These are phyloP conservation scores for Trichomalopsis sarcophagae DNA, from an alignment of 1,140 invertebrate species.

Conservation along the genomic window DNA sequence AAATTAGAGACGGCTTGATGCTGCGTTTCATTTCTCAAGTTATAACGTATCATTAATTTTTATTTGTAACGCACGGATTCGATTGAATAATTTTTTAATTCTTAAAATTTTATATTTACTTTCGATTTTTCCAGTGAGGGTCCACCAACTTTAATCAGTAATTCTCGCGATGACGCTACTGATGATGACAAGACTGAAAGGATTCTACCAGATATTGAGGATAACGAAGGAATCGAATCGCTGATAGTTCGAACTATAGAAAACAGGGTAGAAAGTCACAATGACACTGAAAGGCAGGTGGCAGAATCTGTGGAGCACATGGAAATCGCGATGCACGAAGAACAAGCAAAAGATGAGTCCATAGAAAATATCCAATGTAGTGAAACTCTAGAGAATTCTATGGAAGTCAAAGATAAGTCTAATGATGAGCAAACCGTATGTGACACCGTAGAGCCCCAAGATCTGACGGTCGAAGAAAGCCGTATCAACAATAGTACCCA, in stretches of 20 bases:
- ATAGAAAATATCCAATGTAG: neutral
- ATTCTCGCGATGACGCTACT: conserved; percentile 18
- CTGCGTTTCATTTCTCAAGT: neutral
- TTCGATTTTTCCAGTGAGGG: conserved; percentile 27
- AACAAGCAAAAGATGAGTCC: neutral
- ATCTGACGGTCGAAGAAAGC: conserved; percentile 11
- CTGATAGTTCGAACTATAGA: conserved; percentile 25
- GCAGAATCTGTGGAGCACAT: neutral
- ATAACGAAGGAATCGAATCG: conserved; percentile 53
- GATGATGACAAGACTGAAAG: conserved; percentile 61
- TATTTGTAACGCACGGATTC: neutral
- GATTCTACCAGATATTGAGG: conserved; percentile 63
- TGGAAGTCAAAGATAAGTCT: conserved; percentile 45
- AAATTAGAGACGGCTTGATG: neutral
- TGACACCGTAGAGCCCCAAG: conserved; percentile 15
- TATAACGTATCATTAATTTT: neutral
- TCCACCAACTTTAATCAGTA: conserved; percentile 4
- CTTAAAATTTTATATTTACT: neutral
- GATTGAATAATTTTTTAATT: neutral
- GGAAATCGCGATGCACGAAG: neutral
- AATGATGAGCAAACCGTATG: neutral
- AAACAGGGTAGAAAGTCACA: conserved; percentile 49
- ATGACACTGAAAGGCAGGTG: conserved; percentile 7
- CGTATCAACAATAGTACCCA: conserved; percentile 32
- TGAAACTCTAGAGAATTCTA: neutral